A percentile compares a stretch with the other conserved stretches of the same genome.
Conservation (phyloP, 2,113 vertebrate species). For the Odocoileus hemionus region DNA sequence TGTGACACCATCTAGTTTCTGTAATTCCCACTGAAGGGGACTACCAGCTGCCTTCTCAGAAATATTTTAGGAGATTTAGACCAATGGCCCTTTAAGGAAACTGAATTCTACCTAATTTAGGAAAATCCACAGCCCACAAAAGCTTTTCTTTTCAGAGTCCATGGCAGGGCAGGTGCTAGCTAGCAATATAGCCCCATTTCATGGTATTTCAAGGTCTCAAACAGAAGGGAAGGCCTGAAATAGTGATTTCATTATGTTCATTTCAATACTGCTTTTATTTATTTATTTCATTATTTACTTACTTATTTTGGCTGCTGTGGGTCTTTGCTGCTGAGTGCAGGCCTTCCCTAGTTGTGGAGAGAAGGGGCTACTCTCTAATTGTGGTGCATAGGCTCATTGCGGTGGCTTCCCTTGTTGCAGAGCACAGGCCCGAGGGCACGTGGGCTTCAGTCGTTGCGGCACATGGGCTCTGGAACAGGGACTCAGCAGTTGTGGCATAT, state of each 20-base stretch:
- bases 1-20: not conserved
- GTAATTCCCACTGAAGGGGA: not conserved
- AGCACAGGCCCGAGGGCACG: not conserved
- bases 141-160: not conserved
- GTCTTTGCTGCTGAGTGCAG: not conserved
- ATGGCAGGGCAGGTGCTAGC: not conserved
- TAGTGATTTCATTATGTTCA: not conserved
- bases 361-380: not conserved
- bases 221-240: not conserved
- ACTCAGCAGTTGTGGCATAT: not conserved
- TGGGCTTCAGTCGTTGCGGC: not conserved
- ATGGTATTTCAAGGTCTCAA: not conserved
- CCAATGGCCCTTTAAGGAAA: not conserved
- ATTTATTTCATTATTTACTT: not conserved
- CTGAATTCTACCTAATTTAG: not conserved
- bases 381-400: not conserved
- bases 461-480: not conserved
- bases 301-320: not conserved
- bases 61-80: not conserved
- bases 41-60: not conserved
- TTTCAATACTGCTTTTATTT: not conserved
- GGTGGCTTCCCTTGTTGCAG: not conserved
- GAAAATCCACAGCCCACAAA: not conserved
- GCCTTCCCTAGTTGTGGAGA: not conserved
- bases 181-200: not conserved